Evolutionary conservation across 2,797 vertebrate genomes (phyloP).

Genomic region (Phaenicophaeus curvirostris): DNA sequence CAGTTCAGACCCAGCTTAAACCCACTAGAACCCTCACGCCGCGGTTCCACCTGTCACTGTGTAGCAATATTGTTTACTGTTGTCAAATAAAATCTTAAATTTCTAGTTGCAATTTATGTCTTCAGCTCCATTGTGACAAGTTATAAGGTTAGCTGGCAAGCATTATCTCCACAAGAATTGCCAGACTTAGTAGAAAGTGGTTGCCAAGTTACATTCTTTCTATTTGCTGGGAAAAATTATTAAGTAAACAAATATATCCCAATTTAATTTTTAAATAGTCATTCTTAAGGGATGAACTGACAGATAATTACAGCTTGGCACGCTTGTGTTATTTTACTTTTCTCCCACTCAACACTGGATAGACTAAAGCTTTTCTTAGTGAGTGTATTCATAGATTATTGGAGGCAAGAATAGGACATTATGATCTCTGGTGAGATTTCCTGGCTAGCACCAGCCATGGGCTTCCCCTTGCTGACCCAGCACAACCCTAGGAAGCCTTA

Average conservation of each 20-base stretch:
- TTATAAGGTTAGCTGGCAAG: neutral
- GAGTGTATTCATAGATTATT: neutral
- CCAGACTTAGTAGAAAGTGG: neutral
- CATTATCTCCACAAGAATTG: neutral
- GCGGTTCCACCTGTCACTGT: neutral
- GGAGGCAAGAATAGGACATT: neutral
- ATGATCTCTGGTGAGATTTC: neutral
- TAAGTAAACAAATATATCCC: neutral
- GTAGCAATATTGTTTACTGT: neutral
- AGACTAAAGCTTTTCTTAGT: constrained; percentile 2
- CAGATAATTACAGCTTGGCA: constrained; percentile 1
- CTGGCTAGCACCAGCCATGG: neutral
- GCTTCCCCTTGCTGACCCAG: neutral
- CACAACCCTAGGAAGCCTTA: neutral
- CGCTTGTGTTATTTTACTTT: neutral
- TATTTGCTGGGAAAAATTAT: neutral
- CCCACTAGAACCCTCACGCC: neutral
- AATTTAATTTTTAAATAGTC: neutral
- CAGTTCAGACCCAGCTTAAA: neutral
- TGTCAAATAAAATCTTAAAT: neutral
- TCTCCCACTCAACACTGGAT: neutral
- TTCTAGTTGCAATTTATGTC: neutral
- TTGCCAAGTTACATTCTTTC: constrained; percentile 1
- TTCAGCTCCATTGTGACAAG: neutral
- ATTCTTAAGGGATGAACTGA: constrained; percentile 13